Conservation (phyloP, 1,140 invertebrate genomes). For the Centruroides sculpturatus region DNA sequence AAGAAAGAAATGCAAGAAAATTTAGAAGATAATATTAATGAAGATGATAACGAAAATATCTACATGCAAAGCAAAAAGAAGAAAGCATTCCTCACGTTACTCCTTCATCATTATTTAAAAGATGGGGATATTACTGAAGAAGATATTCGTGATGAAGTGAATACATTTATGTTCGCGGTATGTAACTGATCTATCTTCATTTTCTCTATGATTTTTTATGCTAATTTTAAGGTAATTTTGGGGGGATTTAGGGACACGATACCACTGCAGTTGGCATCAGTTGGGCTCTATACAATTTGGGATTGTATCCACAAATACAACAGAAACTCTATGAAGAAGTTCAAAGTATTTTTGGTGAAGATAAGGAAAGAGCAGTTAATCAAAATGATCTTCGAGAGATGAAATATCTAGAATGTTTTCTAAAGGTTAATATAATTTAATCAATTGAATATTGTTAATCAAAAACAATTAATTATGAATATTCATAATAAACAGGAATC, state of each 20-base stretch:
- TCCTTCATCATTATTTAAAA: constrained; percentile 36
- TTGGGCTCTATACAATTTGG: constrained; percentile 2
- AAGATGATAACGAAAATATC: background rate
- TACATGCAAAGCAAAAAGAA: background rate
- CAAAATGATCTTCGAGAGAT: constrained; percentile 39
- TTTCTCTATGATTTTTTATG: background rate
- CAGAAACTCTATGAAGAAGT: constrained; percentile 27
- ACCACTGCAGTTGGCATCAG: constrained; percentile 29
- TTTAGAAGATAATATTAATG: background rate
- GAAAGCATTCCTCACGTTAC: constrained; percentile 74
- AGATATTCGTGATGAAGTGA: constrained; percentile 82
- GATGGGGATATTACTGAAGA: constrained; percentile 55
- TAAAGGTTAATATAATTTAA: no score
- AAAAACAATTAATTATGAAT: background rate
- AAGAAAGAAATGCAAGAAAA: background rate
- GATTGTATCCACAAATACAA: background rate
- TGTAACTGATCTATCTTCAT: background rate
- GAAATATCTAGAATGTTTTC: constrained; percentile 22
- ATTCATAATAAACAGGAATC: no score
- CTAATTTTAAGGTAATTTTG: background rate
- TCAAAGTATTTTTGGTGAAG: constrained; percentile 27
- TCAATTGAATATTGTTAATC: background rate
- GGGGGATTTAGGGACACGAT: constrained; percentile 32
- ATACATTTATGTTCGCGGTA: constrained; percentile 80
- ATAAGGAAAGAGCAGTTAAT: constrained; percentile 20